phyloP scores from a whole-genome alignment of 2,888 invertebrate species.

The Tryphoninae sp. region DNA sequence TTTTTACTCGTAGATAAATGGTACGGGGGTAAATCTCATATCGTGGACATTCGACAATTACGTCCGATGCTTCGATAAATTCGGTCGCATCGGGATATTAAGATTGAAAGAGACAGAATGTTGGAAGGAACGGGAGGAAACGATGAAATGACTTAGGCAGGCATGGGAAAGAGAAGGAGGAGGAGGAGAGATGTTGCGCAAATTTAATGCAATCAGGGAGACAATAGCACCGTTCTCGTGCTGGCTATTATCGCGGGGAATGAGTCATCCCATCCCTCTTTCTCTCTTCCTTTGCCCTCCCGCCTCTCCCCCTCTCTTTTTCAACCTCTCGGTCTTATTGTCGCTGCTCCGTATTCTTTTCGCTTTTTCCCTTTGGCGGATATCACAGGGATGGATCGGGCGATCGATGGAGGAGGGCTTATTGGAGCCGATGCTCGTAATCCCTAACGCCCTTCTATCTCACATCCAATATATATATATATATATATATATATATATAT shows the following conservation, averaged over 20 bases:
- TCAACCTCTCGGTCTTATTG: conserved; percentile 1
- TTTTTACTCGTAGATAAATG: not conserved
- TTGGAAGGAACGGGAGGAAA: not conserved
- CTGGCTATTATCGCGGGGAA: conserved; percentile 27
- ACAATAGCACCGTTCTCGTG: conserved; percentile 45
- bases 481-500: not conserved
- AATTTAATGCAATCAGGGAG: conserved; percentile 58
- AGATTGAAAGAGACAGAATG: conserved; percentile 39
- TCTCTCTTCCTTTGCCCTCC: not conserved
- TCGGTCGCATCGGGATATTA: conserved; percentile 35
- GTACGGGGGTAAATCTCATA: not conserved
- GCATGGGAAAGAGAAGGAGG: not conserved
- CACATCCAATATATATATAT: conserved; percentile 2
- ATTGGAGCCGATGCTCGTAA: conserved; percentile 57
- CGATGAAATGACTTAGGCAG: too few relatives aligned
- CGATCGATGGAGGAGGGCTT: conserved; percentile 56
- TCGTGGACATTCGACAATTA: not conserved
- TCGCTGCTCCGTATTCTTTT: conserved; percentile 8
- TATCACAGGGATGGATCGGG: conserved; percentile 47
- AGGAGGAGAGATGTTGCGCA: conserved; percentile 45
- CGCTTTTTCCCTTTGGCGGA: conserved; percentile 2
- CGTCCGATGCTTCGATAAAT: conserved; percentile 31
- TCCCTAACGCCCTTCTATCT: conserved; percentile 30
- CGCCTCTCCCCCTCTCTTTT: not conserved
- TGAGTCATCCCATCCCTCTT: conserved; percentile 7